These are phyloP conservation scores for Podarcis cretensis DNA, from an alignment of 2,113 vertebrate species.

Conservation along the genomic window DNA sequence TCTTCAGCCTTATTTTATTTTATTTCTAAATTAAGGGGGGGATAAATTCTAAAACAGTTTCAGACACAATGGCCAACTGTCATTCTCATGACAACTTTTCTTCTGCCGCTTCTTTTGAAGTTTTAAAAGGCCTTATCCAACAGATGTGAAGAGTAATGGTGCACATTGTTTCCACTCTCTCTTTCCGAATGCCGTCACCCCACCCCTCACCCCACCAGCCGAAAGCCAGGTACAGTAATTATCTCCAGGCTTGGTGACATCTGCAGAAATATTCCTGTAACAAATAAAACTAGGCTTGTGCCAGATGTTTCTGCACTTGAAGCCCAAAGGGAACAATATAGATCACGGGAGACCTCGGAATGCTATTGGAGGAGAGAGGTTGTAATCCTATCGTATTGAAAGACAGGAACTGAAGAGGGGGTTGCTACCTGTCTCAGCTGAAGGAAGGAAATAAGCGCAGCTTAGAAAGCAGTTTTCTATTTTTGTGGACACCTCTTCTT, in stretches of 20 bases:
- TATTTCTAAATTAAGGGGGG: neutral
- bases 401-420: neutral
- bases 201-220: neutral
- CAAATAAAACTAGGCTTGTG: constrained; percentile 27
- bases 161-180: constrained; percentile 33
- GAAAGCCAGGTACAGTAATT: constrained; percentile 4
- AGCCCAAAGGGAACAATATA: constrained; percentile 8
- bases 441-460: neutral
- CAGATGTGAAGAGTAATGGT: constrained; percentile 63
- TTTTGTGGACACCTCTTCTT: neutral
- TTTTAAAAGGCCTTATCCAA: constrained; percentile 67
- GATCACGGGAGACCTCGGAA: neutral
- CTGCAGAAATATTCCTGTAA: constrained; percentile 26
- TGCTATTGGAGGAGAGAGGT: neutral
- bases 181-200: constrained; percentile 31
- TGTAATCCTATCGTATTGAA: constrained; percentile 9
- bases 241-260: constrained; percentile 36
- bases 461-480: constrained; percentile 16
- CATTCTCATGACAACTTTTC: constrained; percentile 59
- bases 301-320: neutral
- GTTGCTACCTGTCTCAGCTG: constrained; percentile 6
- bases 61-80: constrained; percentile 71
- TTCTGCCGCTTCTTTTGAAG: constrained; percentile 62
- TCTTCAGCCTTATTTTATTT: neutral
- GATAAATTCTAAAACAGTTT: constrained; percentile 49